Conservation (phyloP, 1,140 invertebrate species). For the Drosophila nannoptera region DNA sequence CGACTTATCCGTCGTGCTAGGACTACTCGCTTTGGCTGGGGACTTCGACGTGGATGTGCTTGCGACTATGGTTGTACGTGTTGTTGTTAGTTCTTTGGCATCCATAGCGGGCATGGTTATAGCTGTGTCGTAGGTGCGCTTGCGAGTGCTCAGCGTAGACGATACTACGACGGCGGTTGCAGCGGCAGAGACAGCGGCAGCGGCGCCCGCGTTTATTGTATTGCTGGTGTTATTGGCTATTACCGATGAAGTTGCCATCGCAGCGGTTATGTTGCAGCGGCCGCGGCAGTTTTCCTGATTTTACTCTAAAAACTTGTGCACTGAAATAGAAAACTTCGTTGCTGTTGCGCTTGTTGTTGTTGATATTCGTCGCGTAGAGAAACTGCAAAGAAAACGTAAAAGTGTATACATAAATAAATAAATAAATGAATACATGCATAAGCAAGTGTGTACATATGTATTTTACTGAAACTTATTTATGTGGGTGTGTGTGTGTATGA, state of each 20-base stretch:
- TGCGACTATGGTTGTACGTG: slow-evolving; percentile 20
- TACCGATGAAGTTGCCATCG: slow-evolving; percentile 78
- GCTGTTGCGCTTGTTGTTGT: neutral
- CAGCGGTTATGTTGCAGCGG: slow-evolving; percentile 54
- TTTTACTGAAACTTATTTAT: neutral
- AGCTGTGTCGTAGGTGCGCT: slow-evolving; percentile 73
- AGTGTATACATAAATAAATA: slow-evolving; percentile 10
- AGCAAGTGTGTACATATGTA: slow-evolving; percentile 12
- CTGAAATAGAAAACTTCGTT: slow-evolving; percentile 8
- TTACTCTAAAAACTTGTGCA: slow-evolving; percentile 25
- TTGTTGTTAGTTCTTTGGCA: slow-evolving; percentile 35
- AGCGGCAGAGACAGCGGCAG: slow-evolving; percentile 23
- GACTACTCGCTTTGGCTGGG: slow-evolving; percentile 8
- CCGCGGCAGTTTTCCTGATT: slow-evolving; percentile 63
- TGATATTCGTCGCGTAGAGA: neutral
- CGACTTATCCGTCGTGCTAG: neutral
- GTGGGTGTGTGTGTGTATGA: neutral
- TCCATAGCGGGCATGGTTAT: slow-evolving; percentile 66
- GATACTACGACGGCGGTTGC: slow-evolving; percentile 29
- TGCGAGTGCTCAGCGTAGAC: slow-evolving; percentile 62
- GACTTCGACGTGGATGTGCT: too few relatives aligned
- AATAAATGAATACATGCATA: neutral
- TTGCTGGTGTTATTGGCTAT: slow-evolving; percentile 65
- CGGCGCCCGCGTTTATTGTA: slow-evolving; percentile 65
- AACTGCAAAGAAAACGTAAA: slow-evolving; percentile 18